Evolutionary conservation across 2,113 vertebrate species (phyloP).

Genomic region (Hippocampus zosterae): DNA sequence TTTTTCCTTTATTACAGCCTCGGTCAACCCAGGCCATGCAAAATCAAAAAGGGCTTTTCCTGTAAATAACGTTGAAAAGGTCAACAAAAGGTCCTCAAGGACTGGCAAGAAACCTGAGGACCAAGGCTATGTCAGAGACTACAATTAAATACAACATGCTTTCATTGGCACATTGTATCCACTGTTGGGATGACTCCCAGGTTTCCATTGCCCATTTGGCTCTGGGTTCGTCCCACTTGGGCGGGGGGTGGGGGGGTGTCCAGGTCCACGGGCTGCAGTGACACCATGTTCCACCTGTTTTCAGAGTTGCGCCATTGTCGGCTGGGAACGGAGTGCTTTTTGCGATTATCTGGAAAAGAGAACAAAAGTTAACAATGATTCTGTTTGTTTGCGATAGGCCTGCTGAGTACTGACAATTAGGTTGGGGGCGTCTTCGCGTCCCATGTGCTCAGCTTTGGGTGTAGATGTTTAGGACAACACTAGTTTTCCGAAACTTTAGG

Average conservation of each 20-base stretch:
- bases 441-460: slow-evolving; percentile 1
- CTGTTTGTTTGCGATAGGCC: slow-evolving; percentile 22
- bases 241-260: slow-evolving; percentile 18
- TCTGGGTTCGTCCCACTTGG: slow-evolving; percentile 21
- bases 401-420: slow-evolving; percentile 38
- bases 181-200: slow-evolving; percentile 42
- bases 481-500: slow-evolving; percentile 24
- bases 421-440: slow-evolving; percentile 2
- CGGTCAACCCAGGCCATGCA: neutral
- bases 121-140: neutral
- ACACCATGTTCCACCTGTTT: slow-evolving; percentile 54
- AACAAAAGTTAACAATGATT: slow-evolving; percentile 27
- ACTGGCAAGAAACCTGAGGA: neutral
- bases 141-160: slow-evolving; percentile 8
- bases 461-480: slow-evolving; percentile 5
- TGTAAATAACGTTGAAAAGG: neutral
- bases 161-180: slow-evolving; percentile 23
- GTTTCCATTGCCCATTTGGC: slow-evolving; percentile 42
- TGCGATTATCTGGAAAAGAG: slow-evolving; percentile 15
- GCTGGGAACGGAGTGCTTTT: slow-evolving; percentile 21
- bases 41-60: neutral
- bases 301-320: slow-evolving; percentile 44
- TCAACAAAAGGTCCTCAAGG: neutral
- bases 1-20: neutral
- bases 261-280: slow-evolving; percentile 39